phyloP scores from a whole-genome alignment of 2,797 vertebrate genomes.

The Falco biarmicus region DNA sequence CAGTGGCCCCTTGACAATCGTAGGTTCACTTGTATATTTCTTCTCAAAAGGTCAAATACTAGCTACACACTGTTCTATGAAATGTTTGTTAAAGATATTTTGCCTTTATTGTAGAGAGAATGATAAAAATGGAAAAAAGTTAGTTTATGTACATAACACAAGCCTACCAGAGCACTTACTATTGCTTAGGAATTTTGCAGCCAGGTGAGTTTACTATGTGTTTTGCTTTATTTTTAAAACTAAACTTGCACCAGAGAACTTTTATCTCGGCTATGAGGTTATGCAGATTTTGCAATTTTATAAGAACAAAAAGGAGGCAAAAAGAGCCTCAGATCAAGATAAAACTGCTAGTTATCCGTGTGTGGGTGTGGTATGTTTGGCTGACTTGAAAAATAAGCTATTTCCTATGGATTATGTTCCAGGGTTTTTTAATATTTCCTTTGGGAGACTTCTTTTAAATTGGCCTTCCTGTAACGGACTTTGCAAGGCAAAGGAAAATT shows the following conservation, averaged over 20 bases:
- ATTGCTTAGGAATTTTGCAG: not conserved
- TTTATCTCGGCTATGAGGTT: not conserved
- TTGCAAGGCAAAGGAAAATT: slow-evolving; percentile 75
- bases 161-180: not conserved
- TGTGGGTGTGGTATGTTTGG: slow-evolving; percentile 67
- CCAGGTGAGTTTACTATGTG: not conserved
- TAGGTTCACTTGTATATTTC: not conserved
- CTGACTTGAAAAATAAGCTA: slow-evolving; percentile 79
- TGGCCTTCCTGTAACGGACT: slow-evolving; percentile 67
- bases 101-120: not conserved
- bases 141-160: not conserved
- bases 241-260: not conserved
- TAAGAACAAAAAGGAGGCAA: slow-evolving; percentile 23
- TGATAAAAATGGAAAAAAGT: not conserved
- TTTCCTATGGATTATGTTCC: slow-evolving; percentile 75
- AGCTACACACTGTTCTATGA: not conserved
- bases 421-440: slow-evolving; percentile 81
- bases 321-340: slow-evolving; percentile 62
- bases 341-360: slow-evolving; percentile 38
- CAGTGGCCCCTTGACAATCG: not conserved
- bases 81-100: not conserved
- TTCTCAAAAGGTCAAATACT: not conserved
- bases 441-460: slow-evolving; percentile 74
- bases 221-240: not conserved
- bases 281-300: slow-evolving; percentile 37